A percentile compares a stretch with the other conserved stretches of the same genome.
phyloP scores from a whole-genome alignment of 2,113 vertebrate species.

The Hippocampus comes region DNA sequence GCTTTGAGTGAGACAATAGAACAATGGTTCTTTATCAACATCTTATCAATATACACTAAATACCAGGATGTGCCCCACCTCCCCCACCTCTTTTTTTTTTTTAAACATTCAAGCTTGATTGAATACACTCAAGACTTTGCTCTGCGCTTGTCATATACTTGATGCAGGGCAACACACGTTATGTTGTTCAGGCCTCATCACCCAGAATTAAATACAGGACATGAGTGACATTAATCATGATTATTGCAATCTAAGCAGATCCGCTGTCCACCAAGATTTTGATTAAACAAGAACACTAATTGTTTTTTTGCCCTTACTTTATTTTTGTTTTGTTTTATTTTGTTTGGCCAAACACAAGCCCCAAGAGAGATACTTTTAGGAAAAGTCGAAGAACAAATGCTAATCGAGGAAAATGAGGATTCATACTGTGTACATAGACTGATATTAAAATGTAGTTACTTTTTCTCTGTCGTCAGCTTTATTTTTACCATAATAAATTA shows the following conservation, averaged over 20 bases:
- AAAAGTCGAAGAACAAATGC: too few species aligned
- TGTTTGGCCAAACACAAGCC: neutral
- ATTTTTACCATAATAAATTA: neutral
- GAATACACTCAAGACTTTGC: conserved; percentile 44
- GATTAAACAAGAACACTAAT: neutral
- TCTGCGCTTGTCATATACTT: neutral
- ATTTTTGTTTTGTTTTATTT: neutral
- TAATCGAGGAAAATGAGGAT: neutral
- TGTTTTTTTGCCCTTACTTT: neutral
- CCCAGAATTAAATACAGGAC: too few species aligned
- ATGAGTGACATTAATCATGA: neutral
- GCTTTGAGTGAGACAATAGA: conserved; percentile 61
- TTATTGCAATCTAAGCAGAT: neutral
- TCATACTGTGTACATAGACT: neutral
- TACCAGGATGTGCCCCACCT: conserved; percentile 54
- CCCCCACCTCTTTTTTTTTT: conserved; percentile 19
- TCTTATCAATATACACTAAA: conserved; percentile 62
- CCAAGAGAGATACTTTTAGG: neutral
- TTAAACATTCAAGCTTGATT: conserved; percentile 37
- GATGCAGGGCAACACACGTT: neutral
- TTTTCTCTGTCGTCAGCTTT: neutral
- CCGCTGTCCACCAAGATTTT: neutral
- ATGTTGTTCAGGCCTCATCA: neutral
- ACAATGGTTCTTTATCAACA: conserved; percentile 58
- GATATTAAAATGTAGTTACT: neutral